Conservation (phyloP, 2,113 vertebrate species). For the Eurystomus gularis region DNA sequence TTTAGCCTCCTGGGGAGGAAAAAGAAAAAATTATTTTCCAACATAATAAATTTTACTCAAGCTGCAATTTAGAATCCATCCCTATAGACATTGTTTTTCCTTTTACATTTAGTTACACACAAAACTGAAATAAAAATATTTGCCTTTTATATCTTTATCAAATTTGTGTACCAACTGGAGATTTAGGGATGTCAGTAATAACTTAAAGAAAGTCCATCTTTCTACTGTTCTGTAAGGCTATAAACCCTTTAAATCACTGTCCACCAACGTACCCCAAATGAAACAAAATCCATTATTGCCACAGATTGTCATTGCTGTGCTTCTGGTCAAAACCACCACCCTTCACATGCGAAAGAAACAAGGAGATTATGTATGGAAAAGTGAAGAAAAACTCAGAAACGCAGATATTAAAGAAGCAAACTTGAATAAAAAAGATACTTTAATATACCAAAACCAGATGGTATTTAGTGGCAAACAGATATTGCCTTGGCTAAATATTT, state of each 20-base stretch:
- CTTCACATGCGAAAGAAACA: not conserved
- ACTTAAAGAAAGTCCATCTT: not conserved
- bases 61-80: not conserved
- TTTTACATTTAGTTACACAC: not conserved
- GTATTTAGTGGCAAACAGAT: not conserved
- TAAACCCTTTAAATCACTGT: not conserved
- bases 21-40: not conserved
- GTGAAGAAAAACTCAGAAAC: not conserved
- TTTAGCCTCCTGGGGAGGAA: not conserved
- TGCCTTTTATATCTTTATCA: not conserved
- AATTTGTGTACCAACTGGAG: not conserved
- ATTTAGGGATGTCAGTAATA: not conserved
- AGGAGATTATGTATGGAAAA: not conserved
- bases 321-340: not conserved
- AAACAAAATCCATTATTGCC: not conserved
- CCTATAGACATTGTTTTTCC: not conserved
- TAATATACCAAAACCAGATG: not conserved
- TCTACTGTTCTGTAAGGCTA: not conserved
- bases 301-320: not conserved
- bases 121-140: not conserved
- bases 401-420: not conserved
- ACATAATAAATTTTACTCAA: not conserved
- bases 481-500: not conserved
- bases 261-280: not conserved
- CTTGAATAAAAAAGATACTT: not conserved